A percentile compares a stretch with the other conserved stretches of the same genome.
These are phyloP conservation scores for Entomobrya multifasciata DNA, from an alignment of 2,888 invertebrate species.

Conservation along the genomic window DNA sequence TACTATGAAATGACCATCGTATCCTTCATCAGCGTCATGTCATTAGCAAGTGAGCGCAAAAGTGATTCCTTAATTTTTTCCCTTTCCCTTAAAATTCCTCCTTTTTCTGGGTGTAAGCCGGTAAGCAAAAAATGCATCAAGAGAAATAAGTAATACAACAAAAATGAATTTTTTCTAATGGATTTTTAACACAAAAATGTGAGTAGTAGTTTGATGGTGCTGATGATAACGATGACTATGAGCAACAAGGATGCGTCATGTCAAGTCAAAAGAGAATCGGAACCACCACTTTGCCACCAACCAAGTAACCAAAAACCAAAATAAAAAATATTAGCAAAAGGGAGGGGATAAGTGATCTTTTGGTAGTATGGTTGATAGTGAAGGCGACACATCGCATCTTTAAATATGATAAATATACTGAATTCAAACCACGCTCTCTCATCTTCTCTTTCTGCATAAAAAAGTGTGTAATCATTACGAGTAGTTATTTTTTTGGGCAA, in stretches of 20 bases:
- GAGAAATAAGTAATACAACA: constrained; percentile 43
- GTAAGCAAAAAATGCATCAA: constrained; percentile 24
- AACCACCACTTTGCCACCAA: constrained; percentile 28
- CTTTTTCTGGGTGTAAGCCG: constrained; percentile 55
- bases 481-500: constrained; percentile 60
- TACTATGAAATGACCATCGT: neutral
- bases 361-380: neutral
- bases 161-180: neutral
- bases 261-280: constrained; percentile 43
- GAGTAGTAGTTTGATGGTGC: neutral
- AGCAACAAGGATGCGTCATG: constrained; percentile 55
- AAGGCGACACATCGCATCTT: neutral
- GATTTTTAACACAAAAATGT: neutral
- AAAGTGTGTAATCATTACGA: constrained; percentile 65
- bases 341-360: neutral
- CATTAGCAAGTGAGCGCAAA: constrained; percentile 33
- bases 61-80: constrained; percentile 36
- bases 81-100: constrained; percentile 13
- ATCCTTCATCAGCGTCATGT: neutral
- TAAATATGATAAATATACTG: neutral
- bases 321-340: constrained; percentile 6
- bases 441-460: neutral
- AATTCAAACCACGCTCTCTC: neutral
- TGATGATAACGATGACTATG: neutral
- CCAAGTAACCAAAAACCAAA: neutral